phyloP scores from a whole-genome alignment of 2,797 vertebrate genomes.

The Paramormyrops hopkinsi region DNA sequence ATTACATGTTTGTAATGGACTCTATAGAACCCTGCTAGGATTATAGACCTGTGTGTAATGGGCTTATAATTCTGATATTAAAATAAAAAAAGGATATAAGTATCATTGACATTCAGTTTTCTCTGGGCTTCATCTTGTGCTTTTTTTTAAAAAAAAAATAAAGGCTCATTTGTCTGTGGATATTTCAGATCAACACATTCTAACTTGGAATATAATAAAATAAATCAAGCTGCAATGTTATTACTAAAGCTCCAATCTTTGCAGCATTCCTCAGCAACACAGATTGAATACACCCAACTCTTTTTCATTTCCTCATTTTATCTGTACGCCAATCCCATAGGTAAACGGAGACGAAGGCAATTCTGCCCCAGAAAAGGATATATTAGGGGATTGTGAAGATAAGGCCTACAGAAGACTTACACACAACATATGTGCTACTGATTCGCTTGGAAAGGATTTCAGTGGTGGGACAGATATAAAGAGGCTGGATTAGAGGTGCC shows the following conservation, averaged over 20 bases:
- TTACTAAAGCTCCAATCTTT: background rate
- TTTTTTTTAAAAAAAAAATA: background rate
- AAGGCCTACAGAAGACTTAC: background rate
- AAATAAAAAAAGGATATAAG: background rate
- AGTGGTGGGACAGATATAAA: background rate
- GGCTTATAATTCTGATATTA: background rate
- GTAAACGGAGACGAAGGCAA: background rate
- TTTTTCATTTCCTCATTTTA: conserved; percentile 18
- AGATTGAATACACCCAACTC: background rate
- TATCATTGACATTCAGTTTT: background rate
- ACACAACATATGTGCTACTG: background rate
- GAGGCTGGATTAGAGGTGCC: background rate
- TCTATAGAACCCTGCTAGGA: background rate
- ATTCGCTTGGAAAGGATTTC: conserved; percentile 5
- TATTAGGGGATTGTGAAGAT: background rate
- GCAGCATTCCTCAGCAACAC: background rate
- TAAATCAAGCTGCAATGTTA: background rate
- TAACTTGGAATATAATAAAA: background rate
- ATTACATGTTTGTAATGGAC: background rate
- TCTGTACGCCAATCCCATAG: background rate
- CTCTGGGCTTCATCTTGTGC: background rate
- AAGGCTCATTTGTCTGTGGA: background rate
- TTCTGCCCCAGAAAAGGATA: background rate
- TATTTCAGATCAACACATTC: background rate
- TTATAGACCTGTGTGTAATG: background rate